Conservation (phyloP, 2,113 vertebrate genomes). For the Oplegnathus fasciatus region DNA sequence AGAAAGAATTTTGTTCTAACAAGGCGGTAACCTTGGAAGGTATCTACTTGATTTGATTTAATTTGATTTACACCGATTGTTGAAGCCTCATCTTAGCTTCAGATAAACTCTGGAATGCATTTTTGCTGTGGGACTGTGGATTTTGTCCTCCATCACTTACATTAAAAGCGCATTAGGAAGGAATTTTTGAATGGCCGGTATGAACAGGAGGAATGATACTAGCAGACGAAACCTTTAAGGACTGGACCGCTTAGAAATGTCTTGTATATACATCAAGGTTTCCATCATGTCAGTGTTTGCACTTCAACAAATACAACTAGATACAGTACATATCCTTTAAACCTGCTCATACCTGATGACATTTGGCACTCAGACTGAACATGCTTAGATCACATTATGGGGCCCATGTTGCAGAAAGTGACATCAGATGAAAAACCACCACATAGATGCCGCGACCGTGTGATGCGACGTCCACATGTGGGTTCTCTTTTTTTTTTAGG, state of each 20-base stretch:
- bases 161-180: not conserved
- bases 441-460: constrained; percentile 14
- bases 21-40: not conserved
- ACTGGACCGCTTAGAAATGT: too few relatives aligned
- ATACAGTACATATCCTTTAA: constrained; percentile 1
- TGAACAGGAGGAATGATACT: not conserved
- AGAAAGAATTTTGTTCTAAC: not conserved
- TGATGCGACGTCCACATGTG: constrained; percentile 34
- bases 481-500: constrained; percentile 39
- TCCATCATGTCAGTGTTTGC: too few relatives aligned
- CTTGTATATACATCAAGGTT: too few relatives aligned
- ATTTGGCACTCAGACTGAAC: constrained; percentile 7
- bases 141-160: not conserved
- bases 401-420: constrained; percentile 24
- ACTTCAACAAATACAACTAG: too few relatives aligned
- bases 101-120: not conserved
- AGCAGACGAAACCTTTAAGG: not conserved
- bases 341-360: constrained; percentile 21
- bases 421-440: constrained; percentile 48
- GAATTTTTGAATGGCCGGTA: not conserved
- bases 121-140: not conserved
- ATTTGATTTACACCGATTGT: too few relatives aligned
- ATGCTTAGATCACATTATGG: constrained; percentile 25
- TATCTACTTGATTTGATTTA: not conserved
- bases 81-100: not conserved